Evolutionary conservation across 2,797 vertebrate species (phyloP).

Genomic region (Sebastes taczanowskii): DNA sequence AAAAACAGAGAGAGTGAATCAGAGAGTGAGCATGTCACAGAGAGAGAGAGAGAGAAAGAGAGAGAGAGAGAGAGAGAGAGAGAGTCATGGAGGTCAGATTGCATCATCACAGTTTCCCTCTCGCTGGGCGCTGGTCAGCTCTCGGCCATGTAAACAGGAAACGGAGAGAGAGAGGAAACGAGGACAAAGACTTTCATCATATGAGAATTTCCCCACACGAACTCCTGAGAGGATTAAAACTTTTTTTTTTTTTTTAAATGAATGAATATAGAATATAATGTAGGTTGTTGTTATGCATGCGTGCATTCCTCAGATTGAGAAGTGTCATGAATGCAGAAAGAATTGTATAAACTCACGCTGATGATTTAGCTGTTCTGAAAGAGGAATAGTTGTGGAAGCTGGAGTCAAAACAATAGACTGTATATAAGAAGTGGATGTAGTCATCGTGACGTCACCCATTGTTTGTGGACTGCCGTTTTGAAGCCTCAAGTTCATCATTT

Average conservation of each 20-base stretch:
- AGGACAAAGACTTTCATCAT: slow-evolving; percentile 25
- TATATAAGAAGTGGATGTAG: background rate
- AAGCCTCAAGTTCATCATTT: background rate
- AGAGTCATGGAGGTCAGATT: slow-evolving; percentile 32
- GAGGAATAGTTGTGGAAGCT: background rate
- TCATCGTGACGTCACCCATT: background rate
- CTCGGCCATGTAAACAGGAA: slow-evolving; percentile 42
- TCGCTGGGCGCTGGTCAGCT: slow-evolving; percentile 4
- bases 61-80: background rate
- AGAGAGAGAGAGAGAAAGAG: background rate
- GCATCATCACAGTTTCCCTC: slow-evolving; percentile 30
- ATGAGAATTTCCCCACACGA: background rate
- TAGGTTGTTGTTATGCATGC: background rate
- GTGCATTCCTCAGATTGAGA: background rate
- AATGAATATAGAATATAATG: background rate
- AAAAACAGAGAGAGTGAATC: background rate
- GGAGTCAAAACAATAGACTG: background rate
- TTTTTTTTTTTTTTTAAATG: background rate
- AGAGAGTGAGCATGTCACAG: background rate
- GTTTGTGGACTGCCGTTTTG: background rate
- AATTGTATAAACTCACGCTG: background rate
- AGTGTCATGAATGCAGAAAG: background rate
- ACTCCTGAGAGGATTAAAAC: background rate
- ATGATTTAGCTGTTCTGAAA: background rate
- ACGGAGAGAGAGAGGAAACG: background rate